A percentile compares a stretch with the other conserved stretches of the same genome.
Conservation (phyloP, 2,888 invertebrate genomes). For the Drosophila demipolita region DNA sequence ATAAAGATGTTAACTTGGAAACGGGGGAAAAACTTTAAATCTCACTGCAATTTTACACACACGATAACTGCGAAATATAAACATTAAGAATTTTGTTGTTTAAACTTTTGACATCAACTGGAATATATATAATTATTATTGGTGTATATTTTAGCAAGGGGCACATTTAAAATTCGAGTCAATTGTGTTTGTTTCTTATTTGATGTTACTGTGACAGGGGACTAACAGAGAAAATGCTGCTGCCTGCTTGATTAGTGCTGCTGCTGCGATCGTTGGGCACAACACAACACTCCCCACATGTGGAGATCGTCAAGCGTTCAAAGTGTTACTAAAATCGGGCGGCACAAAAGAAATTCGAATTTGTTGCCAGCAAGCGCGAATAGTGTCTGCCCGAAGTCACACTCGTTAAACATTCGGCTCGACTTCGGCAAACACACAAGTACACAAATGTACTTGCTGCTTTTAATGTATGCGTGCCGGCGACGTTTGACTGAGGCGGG, state of each 20-base stretch:
- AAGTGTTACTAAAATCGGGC: constrained; percentile 85
- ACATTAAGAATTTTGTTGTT: constrained; percentile 33
- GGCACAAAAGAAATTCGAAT: constrained; percentile 82
- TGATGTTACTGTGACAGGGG: constrained; percentile 6
- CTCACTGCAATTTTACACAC: constrained; percentile 68
- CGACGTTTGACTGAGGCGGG: not conserved
- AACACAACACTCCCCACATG: constrained; percentile 84
- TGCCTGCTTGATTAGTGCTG: constrained; percentile 69
- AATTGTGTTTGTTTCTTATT: not conserved
- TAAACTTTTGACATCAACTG: constrained; percentile 16
- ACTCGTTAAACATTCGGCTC: constrained; percentile 40
- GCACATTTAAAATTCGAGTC: constrained; percentile 1
- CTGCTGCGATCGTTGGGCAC: constrained; percentile 82
- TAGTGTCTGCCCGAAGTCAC: constrained; percentile 14
- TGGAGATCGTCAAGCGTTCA: constrained; percentile 85
- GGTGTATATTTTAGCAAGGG: not conserved
- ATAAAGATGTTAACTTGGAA: constrained; percentile 15
- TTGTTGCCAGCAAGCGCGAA: constrained; percentile 57
- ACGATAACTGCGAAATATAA: constrained; percentile 74
- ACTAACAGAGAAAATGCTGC: constrained; percentile 62
- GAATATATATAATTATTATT: constrained; percentile 1
- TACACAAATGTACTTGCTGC: constrained; percentile 8
- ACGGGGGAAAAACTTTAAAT: constrained; percentile 39
- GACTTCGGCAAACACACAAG: constrained; percentile 45
- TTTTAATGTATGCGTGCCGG: constrained; percentile 38